Percentiles rank a stretch among this genome's conserved stretches.
phyloP scores from a whole-genome alignment of 2,888 invertebrate species.

The Phortica okadai region DNA sequence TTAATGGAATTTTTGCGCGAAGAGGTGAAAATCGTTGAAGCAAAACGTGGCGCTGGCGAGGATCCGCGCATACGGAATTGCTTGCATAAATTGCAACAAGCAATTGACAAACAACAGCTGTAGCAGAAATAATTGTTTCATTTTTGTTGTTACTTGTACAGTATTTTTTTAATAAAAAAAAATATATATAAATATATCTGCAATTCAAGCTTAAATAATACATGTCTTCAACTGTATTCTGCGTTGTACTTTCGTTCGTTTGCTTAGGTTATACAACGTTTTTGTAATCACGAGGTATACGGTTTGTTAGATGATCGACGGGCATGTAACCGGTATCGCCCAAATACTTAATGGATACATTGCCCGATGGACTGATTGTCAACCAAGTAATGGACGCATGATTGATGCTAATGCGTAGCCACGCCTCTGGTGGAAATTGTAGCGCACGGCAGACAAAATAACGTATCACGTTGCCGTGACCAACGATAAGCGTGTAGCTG shows the following conservation, averaged over 20 bases:
- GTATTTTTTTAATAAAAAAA: no score
- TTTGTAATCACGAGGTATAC: conserved; percentile 73
- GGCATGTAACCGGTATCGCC: conserved; percentile 96
- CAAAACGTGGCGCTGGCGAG: conserved; percentile 73
- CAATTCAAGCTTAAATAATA: no score
- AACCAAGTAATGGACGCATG: conserved; percentile 97
- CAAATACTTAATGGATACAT: conserved; percentile 87
- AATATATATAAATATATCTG: no score
- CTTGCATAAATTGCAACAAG: conserved; percentile 59
- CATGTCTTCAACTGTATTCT: no score
- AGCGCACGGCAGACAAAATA: conserved; percentile 96
- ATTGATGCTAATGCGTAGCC: conserved; percentile 93
- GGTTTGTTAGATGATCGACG: conserved; percentile 82
- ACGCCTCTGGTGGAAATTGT: conserved; percentile 97
- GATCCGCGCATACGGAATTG: conserved; percentile 73
- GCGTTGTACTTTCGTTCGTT: no score
- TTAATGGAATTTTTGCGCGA: conserved; percentile 65
- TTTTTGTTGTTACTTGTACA: no score
- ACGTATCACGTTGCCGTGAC: conserved; percentile 98
- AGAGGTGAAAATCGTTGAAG: conserved; percentile 70
- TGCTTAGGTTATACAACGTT: conserved; percentile 63
- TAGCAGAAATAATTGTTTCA: no score
- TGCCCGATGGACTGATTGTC: conserved; percentile 89
- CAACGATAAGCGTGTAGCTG: conserved; percentile 92
- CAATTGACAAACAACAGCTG: conserved; percentile 27